phyloP scores from a whole-genome alignment of 37 sponge, comb jelly and placozoan genomes.

The Mnemiopsis leidyi region DNA sequence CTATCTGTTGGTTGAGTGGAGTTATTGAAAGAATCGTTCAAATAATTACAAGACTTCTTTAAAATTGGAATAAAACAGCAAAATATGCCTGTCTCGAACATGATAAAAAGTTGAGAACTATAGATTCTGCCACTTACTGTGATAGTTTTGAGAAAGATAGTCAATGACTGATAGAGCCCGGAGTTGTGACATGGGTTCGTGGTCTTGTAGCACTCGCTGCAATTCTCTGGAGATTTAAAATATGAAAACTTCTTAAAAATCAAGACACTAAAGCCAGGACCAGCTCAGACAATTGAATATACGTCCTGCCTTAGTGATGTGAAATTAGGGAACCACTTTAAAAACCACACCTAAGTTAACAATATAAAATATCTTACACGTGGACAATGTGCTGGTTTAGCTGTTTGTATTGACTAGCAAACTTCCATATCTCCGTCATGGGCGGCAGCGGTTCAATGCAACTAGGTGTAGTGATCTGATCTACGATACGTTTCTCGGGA shows the following conservation, averaged over 20 bases:
- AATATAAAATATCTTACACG: not conserved
- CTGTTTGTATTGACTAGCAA: slow-evolving; percentile 31
- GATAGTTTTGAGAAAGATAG: not conserved
- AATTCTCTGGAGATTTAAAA: slow-evolving; percentile 24
- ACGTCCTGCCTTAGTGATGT: too few relatives aligned
- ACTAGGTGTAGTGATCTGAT: slow-evolving; percentile 38
- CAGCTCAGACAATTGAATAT: too few relatives aligned
- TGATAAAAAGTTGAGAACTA: too few relatives aligned
- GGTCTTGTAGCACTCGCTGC: not conserved
- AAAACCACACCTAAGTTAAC: too few relatives aligned
- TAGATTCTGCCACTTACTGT: too few relatives aligned
- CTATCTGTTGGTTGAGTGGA: slow-evolving; percentile 21
- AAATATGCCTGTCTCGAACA: not conserved
- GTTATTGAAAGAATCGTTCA: too few relatives aligned
- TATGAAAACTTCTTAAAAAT: not conserved
- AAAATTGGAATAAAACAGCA: not conserved
- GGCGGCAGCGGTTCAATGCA: slow-evolving; percentile 30
- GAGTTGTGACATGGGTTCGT: slow-evolving; percentile 15
- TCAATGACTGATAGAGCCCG: slow-evolving; percentile 12
- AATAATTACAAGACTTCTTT: too few relatives aligned
- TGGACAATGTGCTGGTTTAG: slow-evolving; percentile 27
- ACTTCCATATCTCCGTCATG: slow-evolving; percentile 33
- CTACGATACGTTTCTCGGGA: slow-evolving; percentile 18
- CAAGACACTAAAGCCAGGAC: too few relatives aligned
- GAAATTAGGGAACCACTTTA: too few relatives aligned